These are phyloP conservation scores for Salminus brasiliensis DNA, from an alignment of 2,113 vertebrate genomes.

Conservation along the genomic window DNA sequence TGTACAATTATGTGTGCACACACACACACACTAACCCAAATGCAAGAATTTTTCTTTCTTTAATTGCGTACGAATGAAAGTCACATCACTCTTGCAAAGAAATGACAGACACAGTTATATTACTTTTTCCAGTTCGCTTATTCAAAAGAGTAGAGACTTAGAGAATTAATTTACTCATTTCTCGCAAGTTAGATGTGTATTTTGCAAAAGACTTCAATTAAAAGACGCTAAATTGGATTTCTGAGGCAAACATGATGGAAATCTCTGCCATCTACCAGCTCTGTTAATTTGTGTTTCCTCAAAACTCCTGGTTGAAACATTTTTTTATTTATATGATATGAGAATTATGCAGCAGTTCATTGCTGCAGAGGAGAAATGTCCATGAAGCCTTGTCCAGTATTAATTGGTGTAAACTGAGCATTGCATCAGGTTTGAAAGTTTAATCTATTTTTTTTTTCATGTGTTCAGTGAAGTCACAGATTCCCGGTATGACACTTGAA, in stretches of 20 bases:
- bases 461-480: neutral
- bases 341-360: neutral
- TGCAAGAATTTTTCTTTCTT: neutral
- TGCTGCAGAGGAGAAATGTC: neutral
- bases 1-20: too few species aligned
- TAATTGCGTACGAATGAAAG: neutral
- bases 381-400: neutral
- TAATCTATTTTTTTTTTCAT: neutral
- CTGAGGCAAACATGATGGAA: slow-evolving; percentile 3
- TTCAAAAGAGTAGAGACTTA: neutral
- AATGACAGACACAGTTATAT: neutral
- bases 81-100: neutral
- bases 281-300: neutral
- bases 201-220: slow-evolving; percentile 11
- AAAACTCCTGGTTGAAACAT: neutral
- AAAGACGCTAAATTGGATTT: neutral
- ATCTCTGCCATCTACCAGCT: neutral
- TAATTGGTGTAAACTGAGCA: neutral
- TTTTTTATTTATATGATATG: neutral
- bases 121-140: slow-evolving; percentile 1
- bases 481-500: neutral
- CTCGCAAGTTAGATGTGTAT: neutral
- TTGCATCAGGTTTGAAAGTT: neutral
- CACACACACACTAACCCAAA: neutral
- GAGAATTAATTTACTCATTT: neutral